Conservation (phyloP, 2,113 vertebrate genomes). For the Nymphicus hollandicus region DNA sequence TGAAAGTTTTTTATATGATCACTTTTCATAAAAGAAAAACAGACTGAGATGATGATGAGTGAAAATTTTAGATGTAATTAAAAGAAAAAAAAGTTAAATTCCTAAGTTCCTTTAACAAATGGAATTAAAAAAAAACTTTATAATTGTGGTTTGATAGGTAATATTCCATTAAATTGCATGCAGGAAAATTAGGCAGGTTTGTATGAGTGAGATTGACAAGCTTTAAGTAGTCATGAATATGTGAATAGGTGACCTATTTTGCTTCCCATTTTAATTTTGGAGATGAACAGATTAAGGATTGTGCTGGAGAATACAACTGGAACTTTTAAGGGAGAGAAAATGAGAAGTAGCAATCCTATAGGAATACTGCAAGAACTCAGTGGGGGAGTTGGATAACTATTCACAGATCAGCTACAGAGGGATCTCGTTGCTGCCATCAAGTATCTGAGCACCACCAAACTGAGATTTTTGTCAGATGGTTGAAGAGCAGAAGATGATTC, state of each 20-base stretch:
- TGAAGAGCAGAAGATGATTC: background rate
- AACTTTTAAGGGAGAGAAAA: background rate
- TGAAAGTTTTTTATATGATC: conserved; percentile 7
- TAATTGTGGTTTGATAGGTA: background rate
- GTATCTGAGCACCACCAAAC: background rate
- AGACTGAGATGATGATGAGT: conserved; percentile 48
- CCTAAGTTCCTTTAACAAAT: background rate
- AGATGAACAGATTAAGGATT: background rate
- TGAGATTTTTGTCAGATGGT: background rate
- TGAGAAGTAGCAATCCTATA: background rate
- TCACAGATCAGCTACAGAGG: background rate
- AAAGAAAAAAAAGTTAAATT: conserved; percentile 26
- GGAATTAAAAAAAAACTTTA: background rate
- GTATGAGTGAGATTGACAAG: background rate
- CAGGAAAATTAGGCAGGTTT: background rate
- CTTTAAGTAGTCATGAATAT: conserved; percentile 12
- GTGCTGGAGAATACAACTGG: background rate
- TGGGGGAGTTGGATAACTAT: background rate
- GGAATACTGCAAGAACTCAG: background rate
- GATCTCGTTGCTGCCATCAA: background rate
- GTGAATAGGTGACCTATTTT: conserved; percentile 6
- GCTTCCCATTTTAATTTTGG: background rate
- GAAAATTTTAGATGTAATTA: conserved; percentile 60
- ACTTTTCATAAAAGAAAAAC: conserved; percentile 50
- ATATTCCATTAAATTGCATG: background rate